These are phyloP conservation scores for Doryteuthis pealeii DNA, from an alignment of 1,140 invertebrate genomes.

Conservation along the genomic window DNA sequence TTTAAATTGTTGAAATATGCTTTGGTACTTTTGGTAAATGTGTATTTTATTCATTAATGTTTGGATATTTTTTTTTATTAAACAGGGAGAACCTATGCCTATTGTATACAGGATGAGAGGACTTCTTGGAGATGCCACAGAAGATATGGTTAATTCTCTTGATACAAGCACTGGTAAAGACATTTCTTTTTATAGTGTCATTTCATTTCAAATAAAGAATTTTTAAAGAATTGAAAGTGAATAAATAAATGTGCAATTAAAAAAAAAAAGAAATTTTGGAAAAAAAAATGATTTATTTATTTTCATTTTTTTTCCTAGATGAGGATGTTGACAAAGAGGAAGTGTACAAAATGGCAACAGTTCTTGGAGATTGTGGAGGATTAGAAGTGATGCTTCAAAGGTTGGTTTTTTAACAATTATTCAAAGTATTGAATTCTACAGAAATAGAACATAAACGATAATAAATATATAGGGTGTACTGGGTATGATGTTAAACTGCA, in stretches of 20 bases:
- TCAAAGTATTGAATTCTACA: constrained; percentile 80
- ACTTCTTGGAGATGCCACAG: constrained; percentile 93
- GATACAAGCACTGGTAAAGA: constrained; percentile 72
- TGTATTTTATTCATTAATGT: too few relatives aligned
- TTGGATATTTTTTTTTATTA: neutral
- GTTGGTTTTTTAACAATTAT: constrained; percentile 23
- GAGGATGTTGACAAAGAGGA: constrained; percentile 93
- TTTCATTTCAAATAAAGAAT: neutral
- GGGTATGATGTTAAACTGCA: too few relatives aligned
- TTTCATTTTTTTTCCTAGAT: constrained; percentile 63
- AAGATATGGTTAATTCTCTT: constrained; percentile 95
- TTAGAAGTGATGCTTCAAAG: constrained; percentile 70
- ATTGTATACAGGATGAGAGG: constrained; percentile 98
- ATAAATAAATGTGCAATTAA: too few relatives aligned
- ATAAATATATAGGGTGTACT: too few relatives aligned
- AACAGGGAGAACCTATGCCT: constrained; percentile 89
- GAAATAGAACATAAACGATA: too few relatives aligned
- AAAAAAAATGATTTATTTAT: too few relatives aligned
- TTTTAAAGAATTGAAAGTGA: too few relatives aligned
- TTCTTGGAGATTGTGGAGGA: constrained; percentile 84
- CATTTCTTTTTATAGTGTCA: neutral
- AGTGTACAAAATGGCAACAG: constrained; percentile 78
- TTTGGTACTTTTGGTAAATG: too few relatives aligned
- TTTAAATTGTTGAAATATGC: too few relatives aligned
- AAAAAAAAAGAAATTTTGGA: too few relatives aligned